Evolutionary conservation across 1,140 invertebrate species (phyloP).

Genomic region (Trachymyrmex septentrionalis): DNA sequence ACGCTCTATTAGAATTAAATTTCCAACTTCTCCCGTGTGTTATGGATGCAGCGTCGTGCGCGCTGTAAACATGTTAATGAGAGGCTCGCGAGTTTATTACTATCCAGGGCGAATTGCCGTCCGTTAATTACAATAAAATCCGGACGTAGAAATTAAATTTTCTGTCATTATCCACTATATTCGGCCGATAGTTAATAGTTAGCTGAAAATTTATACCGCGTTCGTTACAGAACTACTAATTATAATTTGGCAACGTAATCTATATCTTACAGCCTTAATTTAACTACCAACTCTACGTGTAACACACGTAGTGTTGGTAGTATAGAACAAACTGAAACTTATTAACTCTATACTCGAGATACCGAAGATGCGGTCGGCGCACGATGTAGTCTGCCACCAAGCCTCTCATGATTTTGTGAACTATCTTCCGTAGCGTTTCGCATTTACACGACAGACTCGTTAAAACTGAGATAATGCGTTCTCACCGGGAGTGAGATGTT

Average conservation of each 20-base stretch:
- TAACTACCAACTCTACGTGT: conserved; percentile 25
- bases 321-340: conserved; percentile 45
- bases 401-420: conserved; percentile 33
- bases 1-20: conserved; percentile 33
- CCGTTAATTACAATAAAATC: conserved; percentile 35
- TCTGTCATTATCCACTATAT: neutral
- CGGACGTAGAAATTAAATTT: conserved; percentile 9
- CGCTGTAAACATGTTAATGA: conserved; percentile 18
- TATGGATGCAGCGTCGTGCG: neutral
- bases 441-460: conserved; percentile 42
- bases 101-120: conserved; percentile 10
- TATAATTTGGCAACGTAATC: conserved; percentile 34
- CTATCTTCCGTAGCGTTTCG: conserved; percentile 32
- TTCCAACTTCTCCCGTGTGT: neutral
- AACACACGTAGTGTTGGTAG: neutral
- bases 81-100: conserved; percentile 15
- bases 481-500: conserved; percentile 1
- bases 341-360: conserved; percentile 1
- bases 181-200: conserved; percentile 39
- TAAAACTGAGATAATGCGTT: conserved; percentile 48
- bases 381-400: conserved; percentile 11
- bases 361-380: conserved; percentile 25
- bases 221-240: conserved; percentile 12
- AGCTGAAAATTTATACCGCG: conserved; percentile 6
- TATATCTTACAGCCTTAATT: conserved; percentile 29